Conservation (phyloP, 2,888 invertebrate genomes). For the Molorchus minor region DNA sequence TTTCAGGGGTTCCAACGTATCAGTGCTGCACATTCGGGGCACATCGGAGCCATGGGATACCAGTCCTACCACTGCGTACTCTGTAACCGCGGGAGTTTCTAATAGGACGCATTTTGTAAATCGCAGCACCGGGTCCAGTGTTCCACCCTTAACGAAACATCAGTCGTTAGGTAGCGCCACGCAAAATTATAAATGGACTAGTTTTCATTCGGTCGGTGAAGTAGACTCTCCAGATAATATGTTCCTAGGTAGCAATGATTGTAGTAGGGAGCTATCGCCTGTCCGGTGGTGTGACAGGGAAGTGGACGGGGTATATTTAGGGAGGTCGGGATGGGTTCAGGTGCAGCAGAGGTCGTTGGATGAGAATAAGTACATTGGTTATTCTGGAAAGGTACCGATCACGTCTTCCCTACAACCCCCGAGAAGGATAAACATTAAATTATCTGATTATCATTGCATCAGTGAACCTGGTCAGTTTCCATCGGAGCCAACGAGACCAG, state of each 20-base stretch:
- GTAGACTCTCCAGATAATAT: constrained; percentile 63
- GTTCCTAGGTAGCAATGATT: constrained; percentile 59
- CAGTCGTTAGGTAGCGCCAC: constrained; percentile 53
- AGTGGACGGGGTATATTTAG: constrained; percentile 69
- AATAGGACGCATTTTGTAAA: constrained; percentile 52
- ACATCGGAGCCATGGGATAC: constrained; percentile 68
- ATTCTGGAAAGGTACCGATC: constrained; percentile 48
- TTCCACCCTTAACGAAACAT: constrained; percentile 55
- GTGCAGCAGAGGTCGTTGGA: constrained; percentile 68
- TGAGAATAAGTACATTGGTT: constrained; percentile 61
- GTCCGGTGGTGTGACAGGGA: constrained; percentile 67
- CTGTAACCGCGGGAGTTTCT: constrained; percentile 50
- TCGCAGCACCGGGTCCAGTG: constrained; percentile 45
- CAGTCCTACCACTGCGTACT: constrained; percentile 58
- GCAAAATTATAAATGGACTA: constrained; percentile 48
- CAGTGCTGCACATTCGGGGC: constrained; percentile 66
- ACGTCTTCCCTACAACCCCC: constrained; percentile 49
- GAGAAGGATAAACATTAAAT: constrained; percentile 62
- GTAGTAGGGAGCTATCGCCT: constrained; percentile 67
- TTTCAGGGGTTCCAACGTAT: constrained; percentile 67
- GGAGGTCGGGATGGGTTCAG: constrained; percentile 68
- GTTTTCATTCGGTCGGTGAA: constrained; percentile 59
- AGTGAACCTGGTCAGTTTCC: constrained; percentile 55
- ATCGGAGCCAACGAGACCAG: constrained; percentile 50
- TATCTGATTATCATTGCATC: constrained; percentile 66